phyloP scores from a whole-genome alignment of 2,888 invertebrate species.

The Drosophila pullipes region DNA sequence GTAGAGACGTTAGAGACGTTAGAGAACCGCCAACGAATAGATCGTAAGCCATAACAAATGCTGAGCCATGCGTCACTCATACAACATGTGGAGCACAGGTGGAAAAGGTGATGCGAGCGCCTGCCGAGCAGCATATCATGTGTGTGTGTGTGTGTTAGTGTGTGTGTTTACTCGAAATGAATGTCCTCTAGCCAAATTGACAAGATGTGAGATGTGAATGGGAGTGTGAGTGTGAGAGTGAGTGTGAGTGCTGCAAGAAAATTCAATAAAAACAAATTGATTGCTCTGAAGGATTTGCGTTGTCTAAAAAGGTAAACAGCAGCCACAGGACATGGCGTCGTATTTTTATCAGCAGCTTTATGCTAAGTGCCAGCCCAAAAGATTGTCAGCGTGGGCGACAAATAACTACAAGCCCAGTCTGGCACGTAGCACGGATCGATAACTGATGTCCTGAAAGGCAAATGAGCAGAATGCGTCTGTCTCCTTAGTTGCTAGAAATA shows the following conservation, averaged over 20 bases:
- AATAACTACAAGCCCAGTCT: constrained; percentile 47
- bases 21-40: constrained; percentile 28
- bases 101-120: background rate
- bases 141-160: constrained; percentile 14
- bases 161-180: constrained; percentile 56
- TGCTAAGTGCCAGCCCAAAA: constrained; percentile 70
- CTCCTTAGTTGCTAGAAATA: constrained; percentile 55
- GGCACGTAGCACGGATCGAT: constrained; percentile 44
- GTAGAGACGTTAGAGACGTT: constrained; percentile 28
- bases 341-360: constrained; percentile 50
- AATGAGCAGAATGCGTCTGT: constrained; percentile 30
- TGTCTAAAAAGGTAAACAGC: constrained; percentile 67
- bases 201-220: constrained; percentile 33
- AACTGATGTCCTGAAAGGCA: constrained; percentile 7
- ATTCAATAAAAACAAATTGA: constrained; percentile 81
- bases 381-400: constrained; percentile 62
- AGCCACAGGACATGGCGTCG: constrained; percentile 11
- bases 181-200: constrained; percentile 68
- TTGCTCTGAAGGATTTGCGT: constrained; percentile 72
- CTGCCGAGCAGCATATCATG: constrained; percentile 18
- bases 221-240: background rate
- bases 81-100: constrained; percentile 54
- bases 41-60: constrained; percentile 69
- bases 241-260: constrained; percentile 43
- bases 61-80: constrained; percentile 75